Evolutionary conservation across 2,797 vertebrate species (phyloP).

Genomic region (Fundulus diaphanus): DNA sequence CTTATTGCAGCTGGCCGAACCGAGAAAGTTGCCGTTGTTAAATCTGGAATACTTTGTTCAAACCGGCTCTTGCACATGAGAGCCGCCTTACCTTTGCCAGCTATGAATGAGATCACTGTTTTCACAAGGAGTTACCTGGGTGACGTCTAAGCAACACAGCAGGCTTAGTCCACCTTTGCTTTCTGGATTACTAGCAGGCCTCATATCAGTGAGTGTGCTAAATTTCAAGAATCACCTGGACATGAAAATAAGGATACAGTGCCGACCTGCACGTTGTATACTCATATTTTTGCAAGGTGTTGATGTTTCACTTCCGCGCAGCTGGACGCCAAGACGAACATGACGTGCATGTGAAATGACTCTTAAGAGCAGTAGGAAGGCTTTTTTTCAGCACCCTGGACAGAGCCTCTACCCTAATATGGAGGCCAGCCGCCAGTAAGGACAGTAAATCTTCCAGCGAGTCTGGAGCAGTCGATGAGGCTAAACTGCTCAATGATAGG

Average conservation of each 20-base stretch:
- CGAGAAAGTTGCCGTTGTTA: conserved; percentile 36
- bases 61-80: not conserved
- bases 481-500: conserved; percentile 34
- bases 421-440: conserved; percentile 13
- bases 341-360: conserved; percentile 59
- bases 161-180: conserved; percentile 60
- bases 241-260: not conserved
- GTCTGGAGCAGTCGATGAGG: conserved; percentile 34
- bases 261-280: not conserved
- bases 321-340: conserved; percentile 28
- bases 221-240: not conserved
- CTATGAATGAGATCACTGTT: conserved; percentile 17
- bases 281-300: conserved; percentile 60
- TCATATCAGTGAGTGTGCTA: not conserved
- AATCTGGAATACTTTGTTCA: conserved; percentile 38
- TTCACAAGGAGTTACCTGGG: conserved; percentile 18
- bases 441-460: conserved; percentile 22
- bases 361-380: conserved; percentile 25
- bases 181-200: conserved; percentile 25
- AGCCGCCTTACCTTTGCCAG: conserved; percentile 7
- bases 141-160: conserved; percentile 34
- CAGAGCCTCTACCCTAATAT: conserved; percentile 50
- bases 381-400: conserved; percentile 77
- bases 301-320: conserved; percentile 65
- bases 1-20: conserved; percentile 15